phyloP scores from a whole-genome alignment of 2,113 vertebrate genomes.

The Platycercus adscitus region DNA sequence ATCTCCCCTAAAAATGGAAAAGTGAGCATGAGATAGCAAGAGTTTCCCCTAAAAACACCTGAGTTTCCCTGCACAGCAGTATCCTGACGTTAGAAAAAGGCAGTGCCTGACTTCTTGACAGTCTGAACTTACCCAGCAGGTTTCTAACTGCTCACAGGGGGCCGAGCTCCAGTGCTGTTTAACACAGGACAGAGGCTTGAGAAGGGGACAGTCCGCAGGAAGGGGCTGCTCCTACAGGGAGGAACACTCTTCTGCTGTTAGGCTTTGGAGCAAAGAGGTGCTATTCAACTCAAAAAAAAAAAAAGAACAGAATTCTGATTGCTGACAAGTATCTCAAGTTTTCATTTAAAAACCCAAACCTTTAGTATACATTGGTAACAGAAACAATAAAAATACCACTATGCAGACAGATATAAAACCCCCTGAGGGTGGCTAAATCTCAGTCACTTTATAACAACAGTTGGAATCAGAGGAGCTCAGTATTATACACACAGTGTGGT shows the following conservation, averaged over 20 bases:
- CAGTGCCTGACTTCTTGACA: neutral
- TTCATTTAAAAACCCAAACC: neutral
- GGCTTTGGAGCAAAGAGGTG: neutral
- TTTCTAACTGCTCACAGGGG: rapidly evolving
- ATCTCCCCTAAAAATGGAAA: neutral
- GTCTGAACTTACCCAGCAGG: rapidly evolving
- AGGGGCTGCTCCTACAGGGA: neutral
- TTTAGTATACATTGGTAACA: neutral
- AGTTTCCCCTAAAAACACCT: neutral
- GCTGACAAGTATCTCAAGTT: neutral
- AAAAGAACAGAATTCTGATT: neutral
- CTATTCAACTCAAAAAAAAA: neutral
- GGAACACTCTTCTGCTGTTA: neutral
- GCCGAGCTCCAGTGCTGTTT: neutral
- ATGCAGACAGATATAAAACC: neutral
- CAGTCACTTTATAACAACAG: neutral
- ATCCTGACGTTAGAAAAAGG: neutral
- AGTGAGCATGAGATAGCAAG: rapidly evolving
- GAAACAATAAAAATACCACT: neutral
- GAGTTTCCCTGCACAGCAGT: neutral
- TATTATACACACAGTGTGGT: neutral
- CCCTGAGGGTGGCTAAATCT: neutral
- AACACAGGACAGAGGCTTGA: neutral
- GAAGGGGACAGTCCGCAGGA: no score
- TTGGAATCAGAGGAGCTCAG: neutral